Evolutionary conservation across 2,797 vertebrate species (phyloP).

Genomic region (Aselliscus stoliczkanus): DNA sequence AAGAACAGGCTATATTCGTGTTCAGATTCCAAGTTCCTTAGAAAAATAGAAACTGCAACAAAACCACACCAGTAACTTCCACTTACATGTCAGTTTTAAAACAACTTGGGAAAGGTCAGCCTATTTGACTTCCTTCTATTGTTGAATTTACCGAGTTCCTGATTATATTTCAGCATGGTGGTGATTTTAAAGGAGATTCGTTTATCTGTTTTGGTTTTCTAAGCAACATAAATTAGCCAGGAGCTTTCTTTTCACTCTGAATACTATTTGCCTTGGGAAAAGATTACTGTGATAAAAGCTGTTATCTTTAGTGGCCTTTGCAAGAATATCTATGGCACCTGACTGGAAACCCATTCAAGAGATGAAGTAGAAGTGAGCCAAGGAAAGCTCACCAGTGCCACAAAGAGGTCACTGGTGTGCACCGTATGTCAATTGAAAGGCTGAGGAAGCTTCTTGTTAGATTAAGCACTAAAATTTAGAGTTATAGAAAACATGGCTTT

Average conservation of each 20-base stretch:
- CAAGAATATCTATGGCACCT: neutral
- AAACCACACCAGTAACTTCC: conserved; percentile 54
- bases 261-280: conserved; percentile 46
- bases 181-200: conserved; percentile 60
- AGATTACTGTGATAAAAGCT: conserved; percentile 39
- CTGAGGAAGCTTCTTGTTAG: neutral
- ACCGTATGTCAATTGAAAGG: conserved; percentile 16
- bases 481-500: neutral
- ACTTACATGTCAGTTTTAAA: conserved; percentile 56
- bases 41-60: conserved; percentile 56
- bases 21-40: conserved; percentile 50
- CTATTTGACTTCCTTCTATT: conserved; percentile 80
- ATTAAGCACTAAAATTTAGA: neutral
- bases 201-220: conserved; percentile 44
- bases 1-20: conserved; percentile 26
- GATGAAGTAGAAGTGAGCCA: neutral
- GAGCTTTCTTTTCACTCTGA: conserved; percentile 66
- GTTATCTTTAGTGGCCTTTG: neutral
- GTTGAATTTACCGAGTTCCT: conserved; percentile 76
- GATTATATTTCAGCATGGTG: conserved; percentile 68
- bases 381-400: conserved; percentile 73
- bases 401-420: conserved; percentile 60
- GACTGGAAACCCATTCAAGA: conserved; percentile 1
- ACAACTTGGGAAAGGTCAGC: conserved; percentile 77
- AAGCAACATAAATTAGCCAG: conserved; percentile 53